phyloP scores from a whole-genome alignment of 2,888 invertebrate genomes.

The Myopa testacea region DNA sequence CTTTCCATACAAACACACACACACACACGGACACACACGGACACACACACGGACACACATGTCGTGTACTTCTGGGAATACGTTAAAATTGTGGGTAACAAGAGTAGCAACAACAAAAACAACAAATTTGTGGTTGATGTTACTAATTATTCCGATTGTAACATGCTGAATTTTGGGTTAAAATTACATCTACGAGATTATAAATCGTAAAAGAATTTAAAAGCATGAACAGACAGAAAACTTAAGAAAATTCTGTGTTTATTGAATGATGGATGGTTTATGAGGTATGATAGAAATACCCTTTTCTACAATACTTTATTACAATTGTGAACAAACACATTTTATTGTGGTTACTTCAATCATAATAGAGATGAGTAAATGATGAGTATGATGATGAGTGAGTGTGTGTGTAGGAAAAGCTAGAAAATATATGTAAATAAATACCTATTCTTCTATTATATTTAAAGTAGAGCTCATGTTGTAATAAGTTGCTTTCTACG shows the following conservation, averaged over 20 bases:
- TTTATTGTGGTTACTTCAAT: too few species aligned
- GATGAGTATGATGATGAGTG: too few species aligned
- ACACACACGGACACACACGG: not conserved
- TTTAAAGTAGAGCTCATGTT: too few species aligned
- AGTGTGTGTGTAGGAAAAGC: too few species aligned
- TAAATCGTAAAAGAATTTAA: not conserved
- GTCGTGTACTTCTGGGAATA: not conserved
- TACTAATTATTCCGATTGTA: slow-evolving; percentile 8
- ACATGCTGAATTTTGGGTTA: not conserved
- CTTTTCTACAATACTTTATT: not conserved
- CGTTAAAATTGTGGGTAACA: not conserved
- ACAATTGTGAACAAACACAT: too few species aligned
- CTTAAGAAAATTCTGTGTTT: too few species aligned
- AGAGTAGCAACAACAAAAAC: not conserved
- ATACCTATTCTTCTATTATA: too few species aligned
- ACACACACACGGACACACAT: not conserved
- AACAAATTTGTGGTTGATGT: not conserved
- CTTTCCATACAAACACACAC: not conserved
- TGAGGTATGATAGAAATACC: too few species aligned
- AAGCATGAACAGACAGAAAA: not conserved
- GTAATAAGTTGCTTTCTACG: too few species aligned
- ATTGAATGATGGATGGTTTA: too few species aligned
- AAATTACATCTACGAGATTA: not conserved
- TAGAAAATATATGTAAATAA: too few species aligned
- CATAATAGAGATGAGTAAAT: too few species aligned